Evolutionary conservation across 2,888 invertebrate genomes (phyloP), one percentile per base, ranked within the genome.

Genomic region (Chalcis sispes): DNA sequence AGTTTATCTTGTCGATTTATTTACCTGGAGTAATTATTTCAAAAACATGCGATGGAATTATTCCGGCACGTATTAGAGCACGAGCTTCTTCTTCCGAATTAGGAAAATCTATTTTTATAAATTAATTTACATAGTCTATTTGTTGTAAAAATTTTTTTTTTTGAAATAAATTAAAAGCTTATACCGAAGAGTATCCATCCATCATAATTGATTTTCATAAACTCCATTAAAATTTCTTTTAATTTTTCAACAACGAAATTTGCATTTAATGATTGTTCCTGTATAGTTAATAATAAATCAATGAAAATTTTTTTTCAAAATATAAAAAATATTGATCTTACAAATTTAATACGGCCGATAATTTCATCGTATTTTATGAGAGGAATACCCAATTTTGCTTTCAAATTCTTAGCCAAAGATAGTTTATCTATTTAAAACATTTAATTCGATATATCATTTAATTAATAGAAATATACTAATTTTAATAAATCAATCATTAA

Each of bases 11-110:
- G 8, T 5, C 32, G 8, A 32, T 32, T 32, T 8, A 32, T 8
- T 40, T 66, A 72, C 72, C 42, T 10, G 62, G 13, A n/a, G 42
- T 15, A 50, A 54, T 20, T 4, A 91, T 83, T 77, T 90, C 89
- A 25, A 91, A 82, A n/a, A 90, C 90, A 74, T 91, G 91, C 1
- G 91, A 90, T 1, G 91, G 91, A 67, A 90, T 82, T 65, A 91
- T 88, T 2, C 91, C 91, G 2, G 82, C 79, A 48, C 87, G 86
- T 48, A 90, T 83, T 29, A 91, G 82, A 42, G 85, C 85, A 79
- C 86, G 88, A 1, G 91, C 91, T 81, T 91, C 90, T 42, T 83
- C 81, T 77, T 84, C 88, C 5, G 84, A 89, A 81, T 88, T 89
- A 3, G 91, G 90, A 72, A 90, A 88, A 82, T 90, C 90, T 88